phyloP scores from a whole-genome alignment of 2,113 vertebrate species.

The Trichechus manatus region DNA sequence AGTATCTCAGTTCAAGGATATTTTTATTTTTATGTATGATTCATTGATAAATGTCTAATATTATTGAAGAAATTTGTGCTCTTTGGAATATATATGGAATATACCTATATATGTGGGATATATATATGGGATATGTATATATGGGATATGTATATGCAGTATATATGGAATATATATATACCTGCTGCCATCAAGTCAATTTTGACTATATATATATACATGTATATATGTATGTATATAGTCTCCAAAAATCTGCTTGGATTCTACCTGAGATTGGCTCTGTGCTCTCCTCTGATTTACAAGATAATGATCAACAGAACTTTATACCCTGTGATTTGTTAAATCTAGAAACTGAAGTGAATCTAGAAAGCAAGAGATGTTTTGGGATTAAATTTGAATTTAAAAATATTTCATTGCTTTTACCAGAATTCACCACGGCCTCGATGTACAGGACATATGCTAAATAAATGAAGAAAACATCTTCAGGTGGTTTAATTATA shows the following conservation, averaged over 20 bases:
- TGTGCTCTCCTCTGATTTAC: conserved; percentile 24
- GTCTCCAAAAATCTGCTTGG: neutral
- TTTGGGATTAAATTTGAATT: neutral
- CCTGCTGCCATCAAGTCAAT: too few species aligned
- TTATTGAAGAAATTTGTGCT: conserved; percentile 36
- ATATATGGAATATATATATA: too few species aligned
- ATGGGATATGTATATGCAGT: too few species aligned
- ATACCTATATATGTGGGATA: too few species aligned
- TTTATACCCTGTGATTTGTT: neutral
- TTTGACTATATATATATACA: too few species aligned
- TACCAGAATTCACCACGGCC: neutral
- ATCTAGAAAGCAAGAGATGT: neutral
- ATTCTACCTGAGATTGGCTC: neutral
- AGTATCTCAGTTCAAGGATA: conserved; percentile 24
- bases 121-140: too few species aligned
- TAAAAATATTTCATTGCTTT: conserved; percentile 15
- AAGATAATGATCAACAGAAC: neutral
- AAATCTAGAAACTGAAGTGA: neutral
- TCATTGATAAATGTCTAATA: conserved; percentile 30
- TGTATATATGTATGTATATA: neutral
- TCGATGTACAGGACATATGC: neutral
- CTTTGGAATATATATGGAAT: neutral
- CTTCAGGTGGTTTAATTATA: neutral
- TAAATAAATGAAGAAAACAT: conserved; percentile 4
- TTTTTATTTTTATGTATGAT: conserved; percentile 47